Base-by-base conservation (phyloP, 2,797 vertebrate species). In the Labroides dimidiatus region DNA sequence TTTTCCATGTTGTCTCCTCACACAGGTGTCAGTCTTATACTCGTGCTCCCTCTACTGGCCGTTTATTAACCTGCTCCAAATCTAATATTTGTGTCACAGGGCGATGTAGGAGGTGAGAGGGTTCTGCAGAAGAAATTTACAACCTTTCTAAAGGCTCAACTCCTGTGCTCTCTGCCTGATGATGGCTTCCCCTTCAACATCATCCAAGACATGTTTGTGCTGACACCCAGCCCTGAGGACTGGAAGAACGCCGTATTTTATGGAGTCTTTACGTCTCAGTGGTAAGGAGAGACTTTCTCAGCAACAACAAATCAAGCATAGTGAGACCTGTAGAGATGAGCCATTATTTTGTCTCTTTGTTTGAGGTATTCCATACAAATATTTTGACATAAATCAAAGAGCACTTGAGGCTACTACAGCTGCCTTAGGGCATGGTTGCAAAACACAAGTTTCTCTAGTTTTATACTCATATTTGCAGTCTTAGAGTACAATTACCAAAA, bases 91-190 rank as follows among this genome's bases (percentile, higher is more conserved):
- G 14, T 76, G 39, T 58, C 77, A 52, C 92, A 99, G 97, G 97
- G 96, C 0, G 98, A 99, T 65, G 84, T 95, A 68, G 98, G 98
- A 0, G 98, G 98, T 0, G 97, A 98, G 86, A 95, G 97, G 0
- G 97, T 99, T n/a, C 90, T 99, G 74, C 98, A 99, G 94, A 96
- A 97, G 90, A 97, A 97, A 30, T 99, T 97, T 97, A 99, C 98
- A 0, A 97, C 97, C 3, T 99, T 99, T 88, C 93, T 99, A 66
- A 99, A 99, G 85, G 97, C 97, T 0, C 97, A 98, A 79, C 95
- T 99, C 57, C 83, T 98, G 54, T 99, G 98, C 81, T 95, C 95
- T 0, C 87, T 96, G 72, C 95, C 96, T 0, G 96, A 96, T 4
- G 97, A 98, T 0, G 96, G 97, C 33, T 99, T 99, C 84, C 97